Evolutionary conservation across 2,113 vertebrate genomes (phyloP), one percentile per base, ranked within the genome.

Genomic region (Phalacrocorax aristotelis): DNA sequence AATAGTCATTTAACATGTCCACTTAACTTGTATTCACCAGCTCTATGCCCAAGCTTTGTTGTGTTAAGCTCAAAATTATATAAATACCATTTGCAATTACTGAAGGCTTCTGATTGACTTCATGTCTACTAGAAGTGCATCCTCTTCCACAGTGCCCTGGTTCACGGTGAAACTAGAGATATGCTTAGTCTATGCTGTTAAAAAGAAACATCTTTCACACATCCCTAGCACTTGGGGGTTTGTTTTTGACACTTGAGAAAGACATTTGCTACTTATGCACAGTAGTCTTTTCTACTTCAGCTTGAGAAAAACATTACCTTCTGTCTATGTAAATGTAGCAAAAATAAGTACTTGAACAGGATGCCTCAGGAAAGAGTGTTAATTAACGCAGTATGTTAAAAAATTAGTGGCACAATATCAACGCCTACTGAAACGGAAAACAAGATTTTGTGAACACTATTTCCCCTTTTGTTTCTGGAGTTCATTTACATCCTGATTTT

Each of bases 351-450:
- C 58, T 96, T 87, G 83, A 96, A 93, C 89, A 96, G 92, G 72
- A 97, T 83, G 95, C 42, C 74, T 77, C 72, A 62, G 88, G 54
- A 97, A 96, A 89, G 7, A 69, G 78, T 89, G 90, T 79, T 96
- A 97, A 97, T 95, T 95, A 92, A 97, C 93, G 55, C 83, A 86
- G 65, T 60, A 69, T 70, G 58, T 85, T 86, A 90, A 90, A 89
- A 92, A 87, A 91, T 51, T 64, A 92, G 91, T 87, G 68, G 49
- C 87, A 96, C 42, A 93, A 89, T 88, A 94, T 78, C 87, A 95
- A 96, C 13, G 2, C 78, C 86, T 58, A 95, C 87, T 62, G 65
- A 83, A 90, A 68, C 38, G 87, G 87, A 94, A 75, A 86, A 78
- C 55, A 75, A 71, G 62, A 62, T 69, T 32, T 87, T 88, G 44